Conservation (phyloP, 2,113 vertebrate genomes). For the Pycnonotus jocosus region DNA sequence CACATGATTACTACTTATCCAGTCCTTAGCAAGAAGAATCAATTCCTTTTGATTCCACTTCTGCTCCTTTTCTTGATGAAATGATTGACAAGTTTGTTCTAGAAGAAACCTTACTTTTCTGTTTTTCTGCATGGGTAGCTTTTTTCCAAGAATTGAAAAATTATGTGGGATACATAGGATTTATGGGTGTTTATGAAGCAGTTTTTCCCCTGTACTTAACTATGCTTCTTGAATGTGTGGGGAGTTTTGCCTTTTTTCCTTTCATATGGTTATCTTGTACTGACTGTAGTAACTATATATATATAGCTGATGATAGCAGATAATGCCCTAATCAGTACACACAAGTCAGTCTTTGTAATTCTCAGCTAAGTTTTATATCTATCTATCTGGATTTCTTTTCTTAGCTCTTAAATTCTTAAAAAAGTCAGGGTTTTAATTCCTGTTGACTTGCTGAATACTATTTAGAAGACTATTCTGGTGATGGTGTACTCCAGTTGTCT, state of each 20-base stretch:
- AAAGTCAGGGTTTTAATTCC: not conserved
- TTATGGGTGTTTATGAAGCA: not conserved
- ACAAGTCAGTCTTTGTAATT: not conserved
- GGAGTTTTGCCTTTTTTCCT: not conserved
- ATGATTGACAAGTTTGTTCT: not conserved
- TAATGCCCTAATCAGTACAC: not conserved
- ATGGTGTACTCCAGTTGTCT: accelerated
- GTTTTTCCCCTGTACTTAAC: not conserved
- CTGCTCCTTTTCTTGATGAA: not conserved
- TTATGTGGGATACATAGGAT: accelerated
- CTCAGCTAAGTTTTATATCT: not conserved
- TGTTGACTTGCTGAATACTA: not conserved
- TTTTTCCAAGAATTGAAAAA: not conserved
- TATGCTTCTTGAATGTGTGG: accelerated
- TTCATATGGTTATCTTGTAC: accelerated
- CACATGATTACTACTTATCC: accelerated
- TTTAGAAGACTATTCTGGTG: accelerated
- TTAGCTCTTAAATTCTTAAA: not conserved
- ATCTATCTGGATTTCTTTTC: not conserved
- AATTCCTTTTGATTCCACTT: not conserved
- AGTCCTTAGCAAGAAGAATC: not conserved
- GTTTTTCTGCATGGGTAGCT: not conserved
- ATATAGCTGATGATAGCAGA: not conserved
- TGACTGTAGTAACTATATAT: not conserved
- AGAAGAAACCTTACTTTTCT: not conserved